Percentiles rank a stretch among this genome's conserved stretches.
These are phyloP conservation scores for Tragelaphus buxtoni DNA, from an alignment of 2,113 vertebrate genomes.

Conservation along the genomic window DNA sequence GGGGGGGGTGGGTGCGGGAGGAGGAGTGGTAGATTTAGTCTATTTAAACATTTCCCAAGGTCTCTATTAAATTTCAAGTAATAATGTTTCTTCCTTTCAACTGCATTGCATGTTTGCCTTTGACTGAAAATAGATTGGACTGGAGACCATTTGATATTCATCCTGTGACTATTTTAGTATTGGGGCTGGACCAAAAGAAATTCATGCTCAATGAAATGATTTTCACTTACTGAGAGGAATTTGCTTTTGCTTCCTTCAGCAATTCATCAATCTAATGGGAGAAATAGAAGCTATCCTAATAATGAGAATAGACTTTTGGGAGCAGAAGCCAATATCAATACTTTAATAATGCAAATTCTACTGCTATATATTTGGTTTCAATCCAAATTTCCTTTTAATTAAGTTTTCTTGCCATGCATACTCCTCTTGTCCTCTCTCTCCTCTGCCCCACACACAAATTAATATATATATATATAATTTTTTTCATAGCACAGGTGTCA, in stretches of 20 bases:
- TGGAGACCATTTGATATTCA: conserved; percentile 48
- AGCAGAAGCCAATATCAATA: conserved; percentile 49
- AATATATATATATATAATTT: background rate
- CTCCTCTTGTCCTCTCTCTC: background rate
- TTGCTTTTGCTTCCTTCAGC: conserved; percentile 60
- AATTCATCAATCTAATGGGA: conserved; percentile 63
- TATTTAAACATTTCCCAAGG: conserved; percentile 44
- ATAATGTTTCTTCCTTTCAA: conserved; percentile 16
- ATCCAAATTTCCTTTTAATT: conserved; percentile 65
- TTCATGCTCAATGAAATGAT: conserved; percentile 38
- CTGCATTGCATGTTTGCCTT: conserved; percentile 38
- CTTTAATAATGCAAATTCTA: conserved; percentile 57
- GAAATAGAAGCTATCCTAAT: conserved; percentile 54
- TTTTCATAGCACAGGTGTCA: background rate
- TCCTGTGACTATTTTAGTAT: conserved; percentile 23
- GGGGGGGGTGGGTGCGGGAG: accelerated
- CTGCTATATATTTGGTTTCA: conserved; percentile 33
- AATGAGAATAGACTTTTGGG: conserved; percentile 51
- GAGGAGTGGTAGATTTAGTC: background rate
- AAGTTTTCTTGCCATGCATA: conserved; percentile 30
- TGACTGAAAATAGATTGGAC: conserved; percentile 26
- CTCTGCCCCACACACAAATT: too few species aligned
- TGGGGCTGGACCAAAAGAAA: conserved; percentile 23
- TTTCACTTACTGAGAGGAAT: conserved; percentile 56
- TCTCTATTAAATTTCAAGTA: conserved; percentile 32